Evolutionary conservation across 2,888 invertebrate species (phyloP), one percentile per base, ranked within the genome.

Genomic region (Antheraea yamamai): DNA sequence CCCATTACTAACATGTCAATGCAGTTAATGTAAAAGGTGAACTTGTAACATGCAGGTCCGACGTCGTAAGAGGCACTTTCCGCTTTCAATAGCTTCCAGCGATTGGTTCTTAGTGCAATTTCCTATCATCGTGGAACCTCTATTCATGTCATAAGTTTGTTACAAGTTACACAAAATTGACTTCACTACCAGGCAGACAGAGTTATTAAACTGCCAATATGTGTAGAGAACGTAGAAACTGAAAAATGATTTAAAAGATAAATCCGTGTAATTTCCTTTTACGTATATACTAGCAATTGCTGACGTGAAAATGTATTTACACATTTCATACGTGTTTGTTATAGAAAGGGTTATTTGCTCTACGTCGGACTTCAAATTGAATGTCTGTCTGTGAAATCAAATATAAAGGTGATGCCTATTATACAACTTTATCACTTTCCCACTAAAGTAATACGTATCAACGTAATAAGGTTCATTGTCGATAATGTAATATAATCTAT

Each of bases 21-120:
- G 64, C 26, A 26, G 0, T 30, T 66, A 16, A 26, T 30, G 64
- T 66, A 66, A 66, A 61, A 30, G 30, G 64, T 16, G 1, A 66
- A 66, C 14, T 66, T 66, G 64, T 66, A 66, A 30, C 16, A 66
- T 66, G 30, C 26, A 66, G 64, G 64, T 66, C 26, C 16, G 30
- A 66, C 16, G 16, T 26, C 64, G 64, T 30, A 66, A 66, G 30
- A 66, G 64, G 26, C 64, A 66, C 30, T 66, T 66, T 66, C 64
- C 64, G 26, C 64, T 26, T 66, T 66, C 26, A 20, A 66, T 30
- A 30, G 30, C 64, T 66, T 6, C 6, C 26, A 66, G 26, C 30
- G 64, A 66, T 66, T 66, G 64, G 64, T 66, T 66, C 64, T 30
- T 66, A 30, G 64, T 66, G 64, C 64, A 66, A 66, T 66, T 66